A percentile compares a stretch with the other conserved stretches of the same genome.
Conservation (phyloP, 2,888 invertebrate genomes). For the Bellardia bayeri region DNA sequence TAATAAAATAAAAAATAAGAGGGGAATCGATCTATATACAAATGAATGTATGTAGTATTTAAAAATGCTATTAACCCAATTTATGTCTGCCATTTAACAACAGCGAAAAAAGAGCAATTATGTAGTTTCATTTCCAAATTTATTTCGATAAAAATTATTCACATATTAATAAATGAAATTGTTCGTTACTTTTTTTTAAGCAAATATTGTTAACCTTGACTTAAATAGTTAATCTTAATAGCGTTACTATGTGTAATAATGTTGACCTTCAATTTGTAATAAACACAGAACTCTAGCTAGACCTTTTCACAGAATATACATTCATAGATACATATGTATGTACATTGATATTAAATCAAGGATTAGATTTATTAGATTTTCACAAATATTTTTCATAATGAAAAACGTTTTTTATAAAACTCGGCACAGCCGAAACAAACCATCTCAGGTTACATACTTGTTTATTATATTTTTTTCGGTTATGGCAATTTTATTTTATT, state of each 20-base stretch:
- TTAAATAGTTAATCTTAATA: slow-evolving; percentile 1
- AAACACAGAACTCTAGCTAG: background rate
- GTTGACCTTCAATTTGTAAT: slow-evolving; percentile 5
- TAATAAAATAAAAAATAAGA: background rate
- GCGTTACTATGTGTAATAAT: background rate
- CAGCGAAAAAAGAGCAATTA: slow-evolving; percentile 25
- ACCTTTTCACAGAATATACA: background rate
- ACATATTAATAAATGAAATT: slow-evolving; percentile 55
- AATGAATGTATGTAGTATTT: slow-evolving; percentile 16
- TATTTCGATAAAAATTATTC: slow-evolving; percentile 67
- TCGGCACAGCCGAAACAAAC: slow-evolving; percentile 9
- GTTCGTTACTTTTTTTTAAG: slow-evolving; percentile 6
- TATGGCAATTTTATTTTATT: slow-evolving; percentile 45
- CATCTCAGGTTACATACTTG: slow-evolving; percentile 26
- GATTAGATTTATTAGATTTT: background rate
- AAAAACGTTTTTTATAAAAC: slow-evolving; percentile 14
- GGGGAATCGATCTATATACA: slow-evolving; percentile 21
- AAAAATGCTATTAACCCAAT: slow-evolving; percentile 22
- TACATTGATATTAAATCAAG: background rate
- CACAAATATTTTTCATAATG: background rate
- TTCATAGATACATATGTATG: background rate
- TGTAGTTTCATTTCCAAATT: slow-evolving; percentile 56
- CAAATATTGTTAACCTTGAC: background rate
- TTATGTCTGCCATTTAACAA: background rate
- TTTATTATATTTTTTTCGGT: slow-evolving; percentile 28